Conservation (phyloP, 1,140 invertebrate genomes). For the Telenomus remus region DNA sequence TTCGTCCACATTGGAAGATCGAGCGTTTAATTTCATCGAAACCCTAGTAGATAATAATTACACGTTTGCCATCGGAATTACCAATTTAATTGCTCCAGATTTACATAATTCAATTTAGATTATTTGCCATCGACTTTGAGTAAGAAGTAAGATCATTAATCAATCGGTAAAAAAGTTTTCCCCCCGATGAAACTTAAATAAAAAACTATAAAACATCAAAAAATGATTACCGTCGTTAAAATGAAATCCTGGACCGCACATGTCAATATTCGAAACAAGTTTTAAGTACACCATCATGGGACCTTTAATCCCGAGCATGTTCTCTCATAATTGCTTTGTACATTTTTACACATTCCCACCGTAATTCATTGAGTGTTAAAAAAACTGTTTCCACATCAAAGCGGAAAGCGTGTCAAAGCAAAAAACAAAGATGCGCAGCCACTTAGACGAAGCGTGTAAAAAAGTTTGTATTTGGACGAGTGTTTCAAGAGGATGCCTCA, state of each 20-base stretch:
- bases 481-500: conserved; percentile 20
- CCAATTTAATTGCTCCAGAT: conserved; percentile 9
- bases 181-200: too few relatives aligned
- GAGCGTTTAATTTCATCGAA: conserved; percentile 16
- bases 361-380: conserved; percentile 18
- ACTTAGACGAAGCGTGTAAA: conserved; percentile 43
- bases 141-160: conserved; percentile 1
- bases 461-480: conserved; percentile 45
- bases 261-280: conserved; percentile 21
- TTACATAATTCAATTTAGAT: conserved; percentile 27
- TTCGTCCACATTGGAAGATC: background rate
- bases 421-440: conserved; percentile 28
- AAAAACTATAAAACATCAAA: too few relatives aligned
- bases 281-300: conserved; percentile 15
- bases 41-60: conserved; percentile 24
- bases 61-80: conserved; percentile 8
- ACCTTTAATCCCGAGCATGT: conserved; percentile 17
- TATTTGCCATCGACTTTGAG: conserved; percentile 4
- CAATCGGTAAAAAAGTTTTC: background rate
- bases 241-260: conserved; percentile 15
- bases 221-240: conserved; percentile 11
- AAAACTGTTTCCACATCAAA: conserved; percentile 15
- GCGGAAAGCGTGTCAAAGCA: conserved; percentile 32
- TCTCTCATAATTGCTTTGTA: conserved; percentile 17
- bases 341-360: conserved; percentile 28